Evolutionary conservation across 2,797 vertebrate genomes (phyloP).

Genomic region (Danio choprae): DNA sequence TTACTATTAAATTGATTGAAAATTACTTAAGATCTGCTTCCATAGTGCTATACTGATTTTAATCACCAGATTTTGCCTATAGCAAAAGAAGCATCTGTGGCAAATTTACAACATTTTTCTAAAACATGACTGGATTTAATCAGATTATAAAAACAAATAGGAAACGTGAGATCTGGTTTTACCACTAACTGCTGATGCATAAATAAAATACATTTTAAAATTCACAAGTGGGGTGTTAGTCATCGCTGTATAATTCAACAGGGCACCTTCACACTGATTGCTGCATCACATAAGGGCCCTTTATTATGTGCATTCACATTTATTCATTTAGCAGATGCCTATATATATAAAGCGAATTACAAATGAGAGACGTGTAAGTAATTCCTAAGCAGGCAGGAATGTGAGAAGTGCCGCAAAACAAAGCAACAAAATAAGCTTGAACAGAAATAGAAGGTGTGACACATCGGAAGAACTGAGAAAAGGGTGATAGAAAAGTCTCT

Average conservation of each 20-base stretch:
- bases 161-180: neutral
- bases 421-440: neutral
- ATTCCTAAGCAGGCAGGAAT: neutral
- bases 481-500: neutral
- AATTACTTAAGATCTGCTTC: neutral
- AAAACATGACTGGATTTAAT: neutral
- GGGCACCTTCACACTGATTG: neutral
- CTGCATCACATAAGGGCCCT: neutral
- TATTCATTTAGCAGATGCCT: conserved; percentile 5
- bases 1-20: too few species aligned
- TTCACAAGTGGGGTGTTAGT: neutral
- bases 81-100: conserved; percentile 5
- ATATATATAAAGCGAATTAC: neutral
- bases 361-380: neutral
- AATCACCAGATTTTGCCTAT: conserved; percentile 2
- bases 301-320: conserved; percentile 13
- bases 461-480: neutral
- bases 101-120: conserved; percentile 1
- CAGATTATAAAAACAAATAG: neutral
- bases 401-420: neutral
- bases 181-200: neutral
- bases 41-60: neutral
- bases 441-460: conserved; percentile 4
- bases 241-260: neutral
- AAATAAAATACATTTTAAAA: neutral